Conservation (phyloP, 2,888 invertebrate species). For the Nymphalis urticae region DNA sequence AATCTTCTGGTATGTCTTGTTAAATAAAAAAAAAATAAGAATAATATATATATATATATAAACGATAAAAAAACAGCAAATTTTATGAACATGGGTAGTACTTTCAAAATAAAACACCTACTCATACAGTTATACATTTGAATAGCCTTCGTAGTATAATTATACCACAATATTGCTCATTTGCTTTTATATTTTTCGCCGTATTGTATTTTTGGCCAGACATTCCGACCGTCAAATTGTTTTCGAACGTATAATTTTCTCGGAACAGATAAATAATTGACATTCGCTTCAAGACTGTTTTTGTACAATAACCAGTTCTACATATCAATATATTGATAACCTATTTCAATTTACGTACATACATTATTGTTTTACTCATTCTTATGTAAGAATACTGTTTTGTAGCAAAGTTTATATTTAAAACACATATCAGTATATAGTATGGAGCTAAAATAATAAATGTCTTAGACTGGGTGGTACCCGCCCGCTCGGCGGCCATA, state of each 20-base stretch:
- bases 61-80: no score
- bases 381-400: neutral
- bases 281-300: constrained; percentile 6
- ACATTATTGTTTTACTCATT: neutral
- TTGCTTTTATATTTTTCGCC: constrained; percentile 4
- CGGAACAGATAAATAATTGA: constrained; percentile 20
- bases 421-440: neutral
- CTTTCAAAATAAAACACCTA: neutral
- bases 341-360: constrained; percentile 3
- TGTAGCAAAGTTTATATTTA: neutral
- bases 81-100: no score
- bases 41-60: no score
- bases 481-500: no score
- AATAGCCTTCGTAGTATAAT: neutral
- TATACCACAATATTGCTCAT: neutral
- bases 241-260: constrained; percentile 17
- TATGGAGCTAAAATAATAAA: neutral
- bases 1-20: no score
- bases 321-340: constrained; percentile 9
- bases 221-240: constrained; percentile 19
- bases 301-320: neutral
- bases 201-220: constrained; percentile 19
- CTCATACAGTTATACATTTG: neutral
- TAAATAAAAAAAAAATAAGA: no score
- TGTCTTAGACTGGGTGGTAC: neutral